Evolutionary conservation across 2,797 vertebrate species (phyloP).

Genomic region (Okamejei kenojei): DNA sequence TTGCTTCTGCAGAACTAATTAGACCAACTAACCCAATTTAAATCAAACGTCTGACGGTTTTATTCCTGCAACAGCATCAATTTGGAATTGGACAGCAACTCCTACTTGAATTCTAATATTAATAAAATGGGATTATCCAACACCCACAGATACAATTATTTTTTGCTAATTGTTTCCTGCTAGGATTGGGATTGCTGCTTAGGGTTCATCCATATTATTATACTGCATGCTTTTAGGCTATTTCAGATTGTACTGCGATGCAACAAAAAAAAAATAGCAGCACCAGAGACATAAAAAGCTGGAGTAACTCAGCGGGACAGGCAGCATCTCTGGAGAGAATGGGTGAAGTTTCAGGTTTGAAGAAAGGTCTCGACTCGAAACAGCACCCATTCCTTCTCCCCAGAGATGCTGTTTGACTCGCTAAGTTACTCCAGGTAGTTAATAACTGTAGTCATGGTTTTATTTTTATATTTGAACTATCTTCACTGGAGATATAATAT

Average conservation of each 20-base stretch:
- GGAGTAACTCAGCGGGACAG: too few species aligned
- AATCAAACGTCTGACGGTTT: slow-evolving; percentile 10
- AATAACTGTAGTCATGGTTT: background rate
- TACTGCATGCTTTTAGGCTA: background rate
- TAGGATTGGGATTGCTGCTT: background rate
- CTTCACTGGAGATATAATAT: background rate
- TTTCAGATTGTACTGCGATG: background rate
- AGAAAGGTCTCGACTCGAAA: too few species aligned
- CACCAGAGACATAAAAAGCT: background rate
- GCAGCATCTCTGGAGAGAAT: too few species aligned
- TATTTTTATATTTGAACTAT: background rate
- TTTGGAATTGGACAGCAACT: slow-evolving; percentile 12
- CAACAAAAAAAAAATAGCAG: background rate
- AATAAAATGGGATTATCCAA: slow-evolving; percentile 12
- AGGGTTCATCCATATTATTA: background rate
- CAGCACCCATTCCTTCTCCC: too few species aligned
- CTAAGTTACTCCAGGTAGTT: too few species aligned
- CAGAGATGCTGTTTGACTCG: too few species aligned
- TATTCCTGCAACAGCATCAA: background rate
- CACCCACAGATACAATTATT: slow-evolving; percentile 3
- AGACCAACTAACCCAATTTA: slow-evolving; percentile 1
- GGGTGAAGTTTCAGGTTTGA: too few species aligned
- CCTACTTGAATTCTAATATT: background rate
- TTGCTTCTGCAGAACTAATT: background rate
- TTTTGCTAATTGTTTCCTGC: slow-evolving; percentile 13